Evolutionary conservation across 2,888 invertebrate species (phyloP), one percentile per base, ranked within the genome.

Genomic region (Drosophila prolongata): DNA sequence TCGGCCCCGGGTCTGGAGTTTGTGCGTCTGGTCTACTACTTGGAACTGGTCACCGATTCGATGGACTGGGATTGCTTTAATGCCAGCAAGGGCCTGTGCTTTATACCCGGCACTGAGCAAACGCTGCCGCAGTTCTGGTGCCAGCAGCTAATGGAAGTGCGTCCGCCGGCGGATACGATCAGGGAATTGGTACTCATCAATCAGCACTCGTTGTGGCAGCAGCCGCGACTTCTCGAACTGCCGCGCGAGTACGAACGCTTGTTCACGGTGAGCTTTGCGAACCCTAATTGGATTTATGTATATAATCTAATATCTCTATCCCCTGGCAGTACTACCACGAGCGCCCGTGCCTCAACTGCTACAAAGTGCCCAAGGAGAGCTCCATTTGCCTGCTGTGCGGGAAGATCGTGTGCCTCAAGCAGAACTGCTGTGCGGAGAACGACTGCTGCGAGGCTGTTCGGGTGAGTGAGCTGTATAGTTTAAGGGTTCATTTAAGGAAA

Each of bases 371-470:
- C 76, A 95, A 95, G 89, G 97, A 98, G 92, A 97, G 98, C 38
- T 97, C 97, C 80, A 95, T 98, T 78, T 99, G 98, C 92, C 94
- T 99, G 83, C 93, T 98, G 68, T 99, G 99, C 93, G 98, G 98
- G 76, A 96, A 96, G 57, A 95, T 98, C 81, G 96, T 98, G 58
- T 98, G 98, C 92, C 94, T 98, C 87, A 97, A 96, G 93, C 97
- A 97, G 92, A 95, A 94, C 81, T 98, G 98, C 93, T 98, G 97
- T 92, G 95, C 96, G 68, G 95, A 95, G 89, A 95, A 95, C 84
- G 96, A 96, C 82, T 95, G 96, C 73, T 96, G 95, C 89, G 98
- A 98, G 93, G 97, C 97, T 73, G 97, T 97, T 54, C 94, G 94
- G 93, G 95, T 95, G 91, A 92, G 90, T 82, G 37, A 19, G 8